Evolutionary conservation across 1,140 invertebrate genomes (phyloP).

Genomic region (Caenorhabditis brenneri): DNA sequence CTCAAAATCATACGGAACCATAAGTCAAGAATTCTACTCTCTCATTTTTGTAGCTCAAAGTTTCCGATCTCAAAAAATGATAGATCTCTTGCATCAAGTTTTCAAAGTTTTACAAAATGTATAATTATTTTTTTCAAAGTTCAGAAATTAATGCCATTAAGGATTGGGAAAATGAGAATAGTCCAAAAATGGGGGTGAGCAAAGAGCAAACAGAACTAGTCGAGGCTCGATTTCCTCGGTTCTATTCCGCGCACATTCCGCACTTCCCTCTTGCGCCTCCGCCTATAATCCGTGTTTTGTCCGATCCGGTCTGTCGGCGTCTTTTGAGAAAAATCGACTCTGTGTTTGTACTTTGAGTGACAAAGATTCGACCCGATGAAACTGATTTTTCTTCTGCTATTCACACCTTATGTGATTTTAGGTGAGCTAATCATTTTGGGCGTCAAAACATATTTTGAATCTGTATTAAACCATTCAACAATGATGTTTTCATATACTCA

Average conservation of each 20-base stretch:
- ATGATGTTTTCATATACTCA: too few species aligned
- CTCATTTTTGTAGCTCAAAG: too few species aligned
- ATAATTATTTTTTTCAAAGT: neutral
- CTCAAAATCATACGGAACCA: too few species aligned
- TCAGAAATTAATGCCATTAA: neutral
- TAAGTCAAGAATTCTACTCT: too few species aligned
- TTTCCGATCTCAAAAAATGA: too few species aligned
- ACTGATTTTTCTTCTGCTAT: constrained; percentile 23
- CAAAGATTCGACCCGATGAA: neutral
- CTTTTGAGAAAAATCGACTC: constrained; percentile 5
- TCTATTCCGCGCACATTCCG: constrained; percentile 23
- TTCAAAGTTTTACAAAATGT: too few species aligned
- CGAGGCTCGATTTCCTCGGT: constrained; percentile 28
- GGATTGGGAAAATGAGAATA: neutral
- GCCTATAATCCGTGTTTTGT: constrained; percentile 16
- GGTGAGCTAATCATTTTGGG: neutral
- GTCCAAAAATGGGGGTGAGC: neutral
- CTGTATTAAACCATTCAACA: too few species aligned
- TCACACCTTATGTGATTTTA: neutral
- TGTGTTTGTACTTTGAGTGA: constrained; percentile 25
- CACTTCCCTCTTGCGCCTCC: neutral
- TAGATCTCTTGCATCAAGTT: too few species aligned
- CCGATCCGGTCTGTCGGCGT: constrained; percentile 35
- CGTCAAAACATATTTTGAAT: too few species aligned
- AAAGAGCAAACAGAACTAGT: constrained; percentile 30